Conservation (phyloP, 1,140 invertebrate genomes). For the Conus betulinus region DNA sequence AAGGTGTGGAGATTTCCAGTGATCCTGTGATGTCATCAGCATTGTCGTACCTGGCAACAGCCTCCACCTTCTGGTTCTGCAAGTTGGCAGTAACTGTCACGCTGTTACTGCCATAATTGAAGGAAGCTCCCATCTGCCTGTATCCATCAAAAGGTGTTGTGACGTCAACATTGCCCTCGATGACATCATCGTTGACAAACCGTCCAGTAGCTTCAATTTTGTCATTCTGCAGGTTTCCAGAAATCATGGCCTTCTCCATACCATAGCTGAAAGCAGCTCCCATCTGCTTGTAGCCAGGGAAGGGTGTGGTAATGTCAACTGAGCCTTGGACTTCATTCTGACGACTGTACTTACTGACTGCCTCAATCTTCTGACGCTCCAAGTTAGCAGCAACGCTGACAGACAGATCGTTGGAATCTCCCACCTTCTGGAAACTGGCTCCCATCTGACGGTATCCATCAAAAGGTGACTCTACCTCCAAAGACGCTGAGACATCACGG, state of each 20-base stretch:
- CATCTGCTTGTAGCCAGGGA: slow-evolving; percentile 6
- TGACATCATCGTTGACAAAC: not conserved
- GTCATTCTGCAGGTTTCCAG: not conserved
- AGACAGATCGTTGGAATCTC: not conserved
- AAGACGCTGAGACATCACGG: not conserved
- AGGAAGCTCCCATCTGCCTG: not conserved
- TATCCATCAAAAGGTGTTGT: slow-evolving; percentile 22
- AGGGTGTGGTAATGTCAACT: not conserved
- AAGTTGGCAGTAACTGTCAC: not conserved
- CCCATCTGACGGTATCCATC: slow-evolving; percentile 21
- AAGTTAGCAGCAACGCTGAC: not conserved
- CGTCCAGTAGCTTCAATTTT: not conserved
- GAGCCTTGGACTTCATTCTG: not conserved
- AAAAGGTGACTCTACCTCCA: slow-evolving; percentile 16
- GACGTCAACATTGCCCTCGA: not conserved
- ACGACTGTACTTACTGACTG: no score
- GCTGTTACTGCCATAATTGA: slow-evolving; percentile 1
- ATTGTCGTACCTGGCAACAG: not conserved
- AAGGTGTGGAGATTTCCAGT: slow-evolving; percentile 13
- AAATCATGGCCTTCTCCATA: not conserved
- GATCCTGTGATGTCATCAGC: not conserved
- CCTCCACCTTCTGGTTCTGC: not conserved
- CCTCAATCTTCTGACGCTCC: slow-evolving; percentile 14
- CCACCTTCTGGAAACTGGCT: not conserved
- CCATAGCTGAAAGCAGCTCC: not conserved